Base-by-base conservation (phyloP, 2,888 invertebrate genomes). In the Arrhopalites spinosus region DNA sequence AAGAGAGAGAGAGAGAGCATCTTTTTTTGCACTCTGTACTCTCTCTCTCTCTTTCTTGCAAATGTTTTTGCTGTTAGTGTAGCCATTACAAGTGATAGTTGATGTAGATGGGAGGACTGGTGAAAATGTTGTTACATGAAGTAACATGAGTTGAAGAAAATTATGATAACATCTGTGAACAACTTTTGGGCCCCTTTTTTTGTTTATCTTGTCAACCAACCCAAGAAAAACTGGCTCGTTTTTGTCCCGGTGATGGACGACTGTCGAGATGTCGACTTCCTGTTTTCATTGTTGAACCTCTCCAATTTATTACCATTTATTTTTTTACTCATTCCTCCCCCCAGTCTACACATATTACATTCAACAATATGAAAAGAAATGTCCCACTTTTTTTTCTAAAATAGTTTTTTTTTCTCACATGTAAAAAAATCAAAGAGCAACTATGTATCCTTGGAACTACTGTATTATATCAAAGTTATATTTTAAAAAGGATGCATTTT, bases 191-290 rank as follows among this genome's bases (percentile, higher is more conserved):
- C 59, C 8, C 5, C 59, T 59, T 27, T 27, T 59, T 59, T 59
- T 59, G 59, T 59, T 59, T 59, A 59, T 59, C 27, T 59, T 59
- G 59, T 59, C 59, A 27, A 43, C 8, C 45, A 23, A 20, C 7
- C 1, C 7, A 8, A 23, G 20, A 30, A 23, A 23, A 17, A 59
- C 1, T 17, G 36, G 23, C 59, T 71, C 71, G 61, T 71, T 71
- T 68, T 47, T 71, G 59, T 71, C 59, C 29, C 20, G 8, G 71
- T 71, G 71, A 71, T 71, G 71, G 71, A 59, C 59, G 71, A 71
- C 71, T 59, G 71, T 29, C 43, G 71, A 71, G 56, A 59, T 71
- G 71, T 71, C 59, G 36, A 71, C 71, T 71, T 71, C 66, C 66
- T 66, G 66, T 66, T 66, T 66, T 36, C 66, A 43, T 66, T 66